Base-by-base conservation (phyloP, 2,113 vertebrate genomes). In the Pygoscelis adeliae region DNA sequence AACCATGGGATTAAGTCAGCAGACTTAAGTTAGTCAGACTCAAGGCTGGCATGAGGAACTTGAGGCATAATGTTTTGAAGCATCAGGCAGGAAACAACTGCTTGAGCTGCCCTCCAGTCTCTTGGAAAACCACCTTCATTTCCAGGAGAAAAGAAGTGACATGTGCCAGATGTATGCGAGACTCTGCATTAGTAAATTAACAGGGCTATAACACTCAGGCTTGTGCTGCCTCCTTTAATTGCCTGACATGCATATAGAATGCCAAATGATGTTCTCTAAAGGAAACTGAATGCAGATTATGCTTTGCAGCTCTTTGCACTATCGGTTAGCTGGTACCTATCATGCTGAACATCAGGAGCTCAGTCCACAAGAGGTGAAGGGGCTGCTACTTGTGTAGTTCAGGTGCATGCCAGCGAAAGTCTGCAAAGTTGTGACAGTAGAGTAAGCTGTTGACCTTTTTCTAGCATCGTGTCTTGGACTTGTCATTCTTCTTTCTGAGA, bases 141-240 rank as follows among this genome's bases (percentile, higher is more conserved):
- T 96, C 82, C 92, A 94, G 90, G 86, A 97, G 90, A 92, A 94
- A 90, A 95, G 65, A 86, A 97, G 83, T 97, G 96, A 95, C 97
- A 92, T 93, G 86, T 93, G 96, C 96, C 96, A 96, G 97, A 95
- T 97, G 97, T 97, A 95, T 34, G 23, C 1, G 94, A 90, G 93
- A 78, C 97, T 94, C 72, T 95, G 96, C 90, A 90, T 97, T 97
- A 97, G 96, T 96, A 94, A 96, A 96, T 97, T 96, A 97, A 93
- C 96, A 96, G 90, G 92, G 88, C 96, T 97, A 5, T 96, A 97
- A 94, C 96, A 97, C 90, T 90, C 71, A 87, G 90, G 71, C 93
- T 93, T 83, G 66, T 77, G 93, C 96, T 96, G 88, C 92, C 96
- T 97, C 76, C 72, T 93, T 92, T 97, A 96, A 97, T 97, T 97